Conservation (phyloP, 2,888 invertebrate species). For the Habroteleia sp. region DNA sequence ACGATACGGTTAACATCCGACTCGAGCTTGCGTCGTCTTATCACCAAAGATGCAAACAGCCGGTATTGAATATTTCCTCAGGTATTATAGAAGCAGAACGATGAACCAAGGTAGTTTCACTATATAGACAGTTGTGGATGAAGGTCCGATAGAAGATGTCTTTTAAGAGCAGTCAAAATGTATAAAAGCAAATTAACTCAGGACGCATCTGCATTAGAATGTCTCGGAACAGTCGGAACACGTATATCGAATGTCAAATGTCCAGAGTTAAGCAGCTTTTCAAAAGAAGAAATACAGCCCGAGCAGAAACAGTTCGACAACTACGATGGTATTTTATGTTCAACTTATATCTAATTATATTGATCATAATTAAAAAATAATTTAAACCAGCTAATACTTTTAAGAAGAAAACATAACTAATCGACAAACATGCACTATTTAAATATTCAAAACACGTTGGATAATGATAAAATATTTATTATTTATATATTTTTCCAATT, state of each 20-base stretch:
- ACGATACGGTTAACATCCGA: conserved; percentile 32
- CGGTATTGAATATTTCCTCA: conserved; percentile 46
- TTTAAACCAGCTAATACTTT: too few relatives aligned
- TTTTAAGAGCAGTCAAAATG: conserved; percentile 39
- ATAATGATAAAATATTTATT: too few relatives aligned
- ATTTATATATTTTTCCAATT: too few relatives aligned
- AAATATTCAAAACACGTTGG: too few relatives aligned
- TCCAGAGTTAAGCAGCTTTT: conserved; percentile 9
- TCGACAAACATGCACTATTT: too few relatives aligned
- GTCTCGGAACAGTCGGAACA: conserved; percentile 2
- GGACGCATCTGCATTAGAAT: conserved; percentile 40
- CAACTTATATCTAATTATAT: too few relatives aligned
- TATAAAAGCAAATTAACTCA: conserved; percentile 30
- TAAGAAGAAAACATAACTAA: too few relatives aligned
- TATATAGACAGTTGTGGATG: conserved; percentile 34
- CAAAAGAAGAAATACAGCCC: conserved; percentile 18
- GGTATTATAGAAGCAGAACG: conserved; percentile 41
- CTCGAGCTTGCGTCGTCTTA: too few relatives aligned
- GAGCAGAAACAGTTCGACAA: too few relatives aligned
- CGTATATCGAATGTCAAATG: conserved; percentile 1
- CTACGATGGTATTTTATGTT: too few relatives aligned
- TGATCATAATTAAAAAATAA: too few relatives aligned
- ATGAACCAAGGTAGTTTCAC: conserved; percentile 8
- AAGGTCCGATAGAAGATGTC: conserved; percentile 37
- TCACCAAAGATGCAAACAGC: conserved; percentile 30